phyloP scores from a whole-genome alignment of 2,888 invertebrate genomes.

The Trichacis sp. region DNA sequence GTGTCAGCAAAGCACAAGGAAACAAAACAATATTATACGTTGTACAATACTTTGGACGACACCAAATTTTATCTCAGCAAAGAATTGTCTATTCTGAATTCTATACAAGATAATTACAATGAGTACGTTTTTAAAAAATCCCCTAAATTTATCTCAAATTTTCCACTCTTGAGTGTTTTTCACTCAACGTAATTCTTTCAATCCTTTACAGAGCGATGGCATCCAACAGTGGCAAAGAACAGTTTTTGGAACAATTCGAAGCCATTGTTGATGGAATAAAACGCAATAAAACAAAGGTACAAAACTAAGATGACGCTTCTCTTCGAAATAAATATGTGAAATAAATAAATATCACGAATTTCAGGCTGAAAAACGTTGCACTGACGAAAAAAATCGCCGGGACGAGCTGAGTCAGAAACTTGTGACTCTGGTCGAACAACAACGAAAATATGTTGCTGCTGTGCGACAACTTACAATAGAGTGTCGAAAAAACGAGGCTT shows the following conservation, averaged over 20 bases:
- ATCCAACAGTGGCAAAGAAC: slow-evolving; percentile 82
- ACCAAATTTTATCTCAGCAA: slow-evolving; percentile 93
- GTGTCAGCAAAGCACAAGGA: slow-evolving; percentile 96
- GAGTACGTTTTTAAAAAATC: no score
- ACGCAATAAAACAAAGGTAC: slow-evolving; percentile 83
- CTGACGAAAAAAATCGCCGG: slow-evolving; percentile 77
- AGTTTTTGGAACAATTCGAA: slow-evolving; percentile 92
- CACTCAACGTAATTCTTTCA: no score
- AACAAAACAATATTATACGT: slow-evolving; percentile 96
- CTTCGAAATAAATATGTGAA: no score
- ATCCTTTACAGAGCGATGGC: slow-evolving; percentile 83
- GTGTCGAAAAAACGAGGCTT: slow-evolving; percentile 78
- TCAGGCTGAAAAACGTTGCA: slow-evolving; percentile 72
- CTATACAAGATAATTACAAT: slow-evolving; percentile 89
- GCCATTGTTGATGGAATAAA: slow-evolving; percentile 91
- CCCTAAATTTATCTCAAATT: no score
- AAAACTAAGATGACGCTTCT: no score
- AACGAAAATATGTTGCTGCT: slow-evolving; percentile 81
- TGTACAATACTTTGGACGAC: slow-evolving; percentile 95
- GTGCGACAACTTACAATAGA: slow-evolving; percentile 83
- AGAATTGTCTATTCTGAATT: slow-evolving; percentile 89
- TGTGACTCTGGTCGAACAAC: slow-evolving; percentile 76
- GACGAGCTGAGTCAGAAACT: slow-evolving; percentile 76
- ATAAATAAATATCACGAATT: no score
- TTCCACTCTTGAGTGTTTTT: no score